Evolutionary conservation across 2,888 invertebrate species (phyloP).

Genomic region (Mythimna pallens): DNA sequence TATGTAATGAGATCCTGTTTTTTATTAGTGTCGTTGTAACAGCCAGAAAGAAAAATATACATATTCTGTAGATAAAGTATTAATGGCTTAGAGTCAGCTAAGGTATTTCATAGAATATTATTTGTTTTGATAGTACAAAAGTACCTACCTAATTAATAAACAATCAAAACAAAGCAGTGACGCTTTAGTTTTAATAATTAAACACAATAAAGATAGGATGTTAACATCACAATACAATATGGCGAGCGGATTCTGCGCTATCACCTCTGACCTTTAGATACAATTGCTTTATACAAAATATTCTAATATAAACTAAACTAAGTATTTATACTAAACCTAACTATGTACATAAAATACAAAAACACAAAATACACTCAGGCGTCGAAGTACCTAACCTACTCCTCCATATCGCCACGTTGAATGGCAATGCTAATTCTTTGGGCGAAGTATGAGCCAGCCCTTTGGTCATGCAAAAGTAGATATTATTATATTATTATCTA

Average conservation of each 20-base stretch:
- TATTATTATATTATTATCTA: too few relatives aligned
- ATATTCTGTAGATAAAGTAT: neutral
- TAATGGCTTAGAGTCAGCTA: neutral
- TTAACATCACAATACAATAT: slow-evolving; percentile 44
- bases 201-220: slow-evolving; percentile 24
- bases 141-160: neutral
- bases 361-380: too few relatives aligned
- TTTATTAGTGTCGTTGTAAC: neutral
- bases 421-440: too few relatives aligned
- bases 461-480: too few relatives aligned
- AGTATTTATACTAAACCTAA: too few relatives aligned
- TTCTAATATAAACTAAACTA: slow-evolving; percentile 9
- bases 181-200: slow-evolving; percentile 7
- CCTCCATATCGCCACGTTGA: too few relatives aligned
- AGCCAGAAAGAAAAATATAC: too few relatives aligned
- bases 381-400: too few relatives aligned
- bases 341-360: too few relatives aligned
- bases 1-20: neutral
- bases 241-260: slow-evolving; percentile 50
- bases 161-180: slow-evolving; percentile 23
- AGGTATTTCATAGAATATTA: neutral
- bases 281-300: slow-evolving; percentile 28
- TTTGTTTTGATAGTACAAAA: neutral
- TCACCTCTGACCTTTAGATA: slow-evolving; percentile 49
- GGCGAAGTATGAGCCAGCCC: too few relatives aligned